Evolutionary conservation across 2,113 vertebrate species (phyloP).

Genomic region (Acrocephalus arundinaceus): DNA sequence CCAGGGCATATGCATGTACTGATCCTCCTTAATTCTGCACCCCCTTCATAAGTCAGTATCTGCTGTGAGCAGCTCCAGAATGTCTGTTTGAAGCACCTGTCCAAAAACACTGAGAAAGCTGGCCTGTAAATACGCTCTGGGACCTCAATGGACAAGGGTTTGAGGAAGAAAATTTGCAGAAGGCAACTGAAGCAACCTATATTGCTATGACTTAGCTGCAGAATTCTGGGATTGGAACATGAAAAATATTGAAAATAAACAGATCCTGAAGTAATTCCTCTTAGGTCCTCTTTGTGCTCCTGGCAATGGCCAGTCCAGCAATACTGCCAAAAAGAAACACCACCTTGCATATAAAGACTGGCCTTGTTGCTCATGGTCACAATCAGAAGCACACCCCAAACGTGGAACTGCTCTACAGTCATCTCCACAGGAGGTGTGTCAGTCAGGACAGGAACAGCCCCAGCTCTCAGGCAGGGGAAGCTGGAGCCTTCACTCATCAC

Average conservation of each 20-base stretch:
- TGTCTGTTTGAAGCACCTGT: background rate
- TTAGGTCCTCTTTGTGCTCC: background rate
- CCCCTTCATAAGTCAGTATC: background rate
- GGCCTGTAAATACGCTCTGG: background rate
- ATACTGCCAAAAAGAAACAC: background rate
- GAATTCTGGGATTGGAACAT: background rate
- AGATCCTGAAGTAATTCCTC: background rate
- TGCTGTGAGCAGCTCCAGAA: background rate
- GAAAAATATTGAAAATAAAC: background rate
- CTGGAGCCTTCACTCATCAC: background rate
- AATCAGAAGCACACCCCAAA: background rate
- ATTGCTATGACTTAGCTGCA: background rate
- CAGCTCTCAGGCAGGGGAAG: background rate
- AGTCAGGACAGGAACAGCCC: background rate
- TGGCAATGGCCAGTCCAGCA: background rate
- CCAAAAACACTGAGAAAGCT: background rate
- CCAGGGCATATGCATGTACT: too few relatives aligned
- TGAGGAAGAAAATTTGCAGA: background rate
- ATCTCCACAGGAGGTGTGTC: background rate
- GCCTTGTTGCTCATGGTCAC: background rate
- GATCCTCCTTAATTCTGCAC: background rate
- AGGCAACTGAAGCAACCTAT: background rate
- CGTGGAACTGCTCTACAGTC: background rate
- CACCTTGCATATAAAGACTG: background rate
- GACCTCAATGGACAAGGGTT: background rate